Percentiles rank a stretch among this genome's conserved stretches.
These are phyloP conservation scores for Dicerorhinus sumatrensis DNA, from an alignment of 2,113 vertebrate species.

Conservation along the genomic window DNA sequence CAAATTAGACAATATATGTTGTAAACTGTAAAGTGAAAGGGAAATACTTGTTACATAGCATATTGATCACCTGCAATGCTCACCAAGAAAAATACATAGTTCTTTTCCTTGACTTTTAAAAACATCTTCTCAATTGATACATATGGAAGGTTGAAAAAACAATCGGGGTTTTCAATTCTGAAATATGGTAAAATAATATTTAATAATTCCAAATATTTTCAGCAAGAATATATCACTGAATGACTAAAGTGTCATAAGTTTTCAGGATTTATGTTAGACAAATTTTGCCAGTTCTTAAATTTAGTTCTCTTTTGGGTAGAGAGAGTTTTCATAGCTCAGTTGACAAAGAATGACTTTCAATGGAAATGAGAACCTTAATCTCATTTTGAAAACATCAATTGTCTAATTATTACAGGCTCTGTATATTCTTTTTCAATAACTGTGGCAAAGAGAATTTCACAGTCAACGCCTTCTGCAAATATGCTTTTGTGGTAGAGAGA, in stretches of 20 bases:
- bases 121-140: background rate
- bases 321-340: conserved; percentile 46
- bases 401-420: conserved; percentile 63
- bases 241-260: conserved; percentile 8
- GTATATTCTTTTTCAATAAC: conserved; percentile 69
- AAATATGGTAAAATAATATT: conserved; percentile 49
- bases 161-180: background rate
- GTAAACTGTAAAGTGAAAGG: background rate
- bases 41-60: background rate
- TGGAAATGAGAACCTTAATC: conserved; percentile 53
- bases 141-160: background rate
- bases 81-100: background rate
- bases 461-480: conserved; percentile 67
- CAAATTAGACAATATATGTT: background rate
- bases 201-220: conserved; percentile 45
- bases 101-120: background rate
- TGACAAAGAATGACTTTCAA: conserved; percentile 64
- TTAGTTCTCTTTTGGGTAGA: conserved; percentile 14
- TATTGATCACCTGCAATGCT: background rate
- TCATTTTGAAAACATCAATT: conserved; percentile 65
- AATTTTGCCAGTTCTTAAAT: conserved; percentile 48
- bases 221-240: background rate
- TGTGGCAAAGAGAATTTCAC: conserved; percentile 70
- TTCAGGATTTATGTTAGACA: conserved; percentile 13
- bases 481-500: conserved; percentile 58